Evolutionary conservation across 1,140 invertebrate species (phyloP).

Genomic region (Drosophila subobscura): DNA sequence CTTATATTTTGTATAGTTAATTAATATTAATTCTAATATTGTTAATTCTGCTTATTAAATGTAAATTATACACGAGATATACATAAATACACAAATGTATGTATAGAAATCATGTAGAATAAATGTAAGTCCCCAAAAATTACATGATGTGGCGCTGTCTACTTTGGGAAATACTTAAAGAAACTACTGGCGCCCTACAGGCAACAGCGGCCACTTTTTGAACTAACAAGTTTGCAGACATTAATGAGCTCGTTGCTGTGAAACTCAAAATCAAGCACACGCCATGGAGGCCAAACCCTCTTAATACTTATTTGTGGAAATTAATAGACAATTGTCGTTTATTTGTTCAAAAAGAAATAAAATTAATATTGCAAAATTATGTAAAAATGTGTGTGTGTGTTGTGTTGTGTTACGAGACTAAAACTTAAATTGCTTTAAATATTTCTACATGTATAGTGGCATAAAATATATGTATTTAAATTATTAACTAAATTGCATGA

Average conservation of each 20-base stretch:
- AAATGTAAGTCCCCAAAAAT: too few species aligned
- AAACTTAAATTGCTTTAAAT: constrained; percentile 68
- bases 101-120: too few species aligned
- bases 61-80: too few species aligned
- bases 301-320: neutral
- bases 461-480: constrained; percentile 37
- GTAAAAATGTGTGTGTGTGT: constrained; percentile 45
- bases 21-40: too few species aligned
- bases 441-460: constrained; percentile 40
- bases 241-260: neutral
- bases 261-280: constrained; percentile 6
- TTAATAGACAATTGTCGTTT: constrained; percentile 47
- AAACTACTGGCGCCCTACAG: too few species aligned
- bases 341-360: constrained; percentile 69
- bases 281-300: neutral
- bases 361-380: constrained; percentile 74
- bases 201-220: constrained; percentile 4
- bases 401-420: constrained; percentile 36
- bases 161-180: too few species aligned
- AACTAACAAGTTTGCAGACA: neutral
- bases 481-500: constrained; percentile 75
- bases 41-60: too few species aligned
- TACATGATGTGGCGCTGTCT: too few species aligned
- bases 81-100: too few species aligned
- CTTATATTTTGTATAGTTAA: too few species aligned